Conservation (phyloP, 2,888 invertebrate genomes). For the Drosophila hamatofila region DNA sequence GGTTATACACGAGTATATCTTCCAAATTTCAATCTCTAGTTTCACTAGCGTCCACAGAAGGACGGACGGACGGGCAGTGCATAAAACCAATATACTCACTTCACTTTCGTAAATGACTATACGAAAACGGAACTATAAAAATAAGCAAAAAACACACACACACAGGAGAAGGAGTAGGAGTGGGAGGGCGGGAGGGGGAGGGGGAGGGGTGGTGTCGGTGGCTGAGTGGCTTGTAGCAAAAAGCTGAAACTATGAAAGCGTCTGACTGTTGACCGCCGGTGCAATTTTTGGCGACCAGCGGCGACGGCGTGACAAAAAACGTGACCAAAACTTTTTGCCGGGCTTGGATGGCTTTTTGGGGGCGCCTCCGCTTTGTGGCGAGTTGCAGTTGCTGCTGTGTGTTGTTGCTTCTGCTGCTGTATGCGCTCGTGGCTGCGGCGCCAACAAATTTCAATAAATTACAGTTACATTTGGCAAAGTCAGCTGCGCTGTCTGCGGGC, state of each 20-base stretch:
- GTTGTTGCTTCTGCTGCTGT: conserved; percentile 26
- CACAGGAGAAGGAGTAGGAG: too few relatives aligned
- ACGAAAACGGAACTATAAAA: too few relatives aligned
- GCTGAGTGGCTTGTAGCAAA: conserved; percentile 1
- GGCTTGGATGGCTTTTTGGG: conserved; percentile 21
- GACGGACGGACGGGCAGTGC: accelerated
- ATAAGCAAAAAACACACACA: neutral
- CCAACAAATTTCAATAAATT: conserved; percentile 79
- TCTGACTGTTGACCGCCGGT: conserved; percentile 69
- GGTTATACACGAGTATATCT: too few relatives aligned
- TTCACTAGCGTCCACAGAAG: too few relatives aligned
- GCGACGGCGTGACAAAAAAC: conserved; percentile 68
- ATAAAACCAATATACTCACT: too few relatives aligned
- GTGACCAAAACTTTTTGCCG: conserved; percentile 68
- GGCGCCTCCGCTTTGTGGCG: conserved; percentile 28
- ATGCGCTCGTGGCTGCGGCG: conserved; percentile 53
- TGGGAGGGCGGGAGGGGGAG: too few relatives aligned
- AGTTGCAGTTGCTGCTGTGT: neutral
- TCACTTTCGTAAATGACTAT: too few relatives aligned
- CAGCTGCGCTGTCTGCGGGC: conserved; percentile 44
- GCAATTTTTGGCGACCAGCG: conserved; percentile 62
- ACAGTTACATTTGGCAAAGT: conserved; percentile 77
- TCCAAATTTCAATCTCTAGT: too few relatives aligned
- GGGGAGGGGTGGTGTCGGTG: neutral
- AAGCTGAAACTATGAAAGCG: conserved; percentile 44